Conservation (phyloP, 2,113 vertebrate genomes). For the Rhabdomys dilectus region DNA sequence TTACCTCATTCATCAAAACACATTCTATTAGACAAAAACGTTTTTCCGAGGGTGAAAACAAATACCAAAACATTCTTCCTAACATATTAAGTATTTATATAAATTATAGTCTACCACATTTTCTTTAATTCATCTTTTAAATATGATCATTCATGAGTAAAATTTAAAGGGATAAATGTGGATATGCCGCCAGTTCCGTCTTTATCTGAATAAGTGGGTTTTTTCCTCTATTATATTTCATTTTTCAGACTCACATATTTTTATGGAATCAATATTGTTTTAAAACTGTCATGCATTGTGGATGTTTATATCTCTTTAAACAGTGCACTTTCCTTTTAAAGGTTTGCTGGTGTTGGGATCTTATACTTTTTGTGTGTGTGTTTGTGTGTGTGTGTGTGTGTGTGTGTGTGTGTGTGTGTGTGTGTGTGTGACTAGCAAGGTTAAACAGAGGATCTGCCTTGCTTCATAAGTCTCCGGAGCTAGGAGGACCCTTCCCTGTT, state of each 20-base stretch:
- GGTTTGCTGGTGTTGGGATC: neutral
- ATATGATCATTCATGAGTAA: constrained; percentile 24
- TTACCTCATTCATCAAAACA: constrained; percentile 68
- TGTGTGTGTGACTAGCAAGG: neutral
- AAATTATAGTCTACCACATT: constrained; percentile 14
- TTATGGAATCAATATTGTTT: constrained; percentile 25
- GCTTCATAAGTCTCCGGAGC: neutral
- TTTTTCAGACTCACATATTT: neutral
- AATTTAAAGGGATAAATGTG: neutral
- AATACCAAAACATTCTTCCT: constrained; percentile 51
- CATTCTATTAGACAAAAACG: constrained; percentile 21
- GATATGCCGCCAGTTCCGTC: neutral
- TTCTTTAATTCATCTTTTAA: constrained; percentile 48
- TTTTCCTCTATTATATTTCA: neutral
- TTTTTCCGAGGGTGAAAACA: constrained; percentile 53
- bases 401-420: too few relatives aligned
- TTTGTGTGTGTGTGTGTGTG: too few relatives aligned
- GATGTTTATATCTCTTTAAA: neutral
- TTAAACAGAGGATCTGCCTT: neutral
- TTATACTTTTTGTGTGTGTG: neutral
- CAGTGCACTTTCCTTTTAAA: neutral
- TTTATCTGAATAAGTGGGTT: neutral
- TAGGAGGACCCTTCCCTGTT: neutral
- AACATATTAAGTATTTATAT: constrained; percentile 47
- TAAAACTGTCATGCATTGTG: neutral